Base-by-base conservation (phyloP, 2,113 vertebrate genomes). In the Dendropsophus ebraccatus region DNA sequence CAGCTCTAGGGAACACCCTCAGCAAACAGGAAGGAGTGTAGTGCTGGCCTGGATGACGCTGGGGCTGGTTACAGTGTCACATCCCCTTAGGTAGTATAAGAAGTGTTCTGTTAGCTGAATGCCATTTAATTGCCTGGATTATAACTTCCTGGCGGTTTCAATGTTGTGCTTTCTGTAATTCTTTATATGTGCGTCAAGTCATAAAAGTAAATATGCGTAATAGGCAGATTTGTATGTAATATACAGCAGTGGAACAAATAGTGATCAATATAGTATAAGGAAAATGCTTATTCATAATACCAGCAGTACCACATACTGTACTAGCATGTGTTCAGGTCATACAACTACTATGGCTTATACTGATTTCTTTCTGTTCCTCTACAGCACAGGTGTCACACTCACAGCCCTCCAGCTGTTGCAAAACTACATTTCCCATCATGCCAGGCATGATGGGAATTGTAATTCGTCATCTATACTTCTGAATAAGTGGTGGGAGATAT, bases 1-100 rank as follows among this genome's bases (percentile, higher is more conserved):
- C 14, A 32, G 56, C 83, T 65, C 21, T 50, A 45, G 23, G 83
- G 28, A 84, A 84, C 83, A 50, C 83, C 83, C 75, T 84, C 54
- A 65, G 83, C 73, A 84, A 84, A 84, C 73, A 84, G 54, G n/a
- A 83, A 30, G 52, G 17, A 52, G 60, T 5, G 80, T 35, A 35
- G n/a, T 52, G 62, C 49, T 45, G 23, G 72, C 35, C 35, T 9
- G 58, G 54, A 84, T 84, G 83, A 84, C 83, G 73, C 58, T 23
- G 4, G 35, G 19, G 25, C 11, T 76, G 73, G 73, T 83, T 83
- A 28, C 67, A 65, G 11, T 25, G 41, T 25, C 37, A 76, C 45
- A 47, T 84, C 35, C 73, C 37, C 83, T 50, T 30, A 50, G 17
- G 81, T 70, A 56, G 60, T 52, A 28, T 23, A 23, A 49, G 37